Base-by-base conservation (phyloP, 1,140 invertebrate species). In the Scaptodrosophila lebanonensis region DNA sequence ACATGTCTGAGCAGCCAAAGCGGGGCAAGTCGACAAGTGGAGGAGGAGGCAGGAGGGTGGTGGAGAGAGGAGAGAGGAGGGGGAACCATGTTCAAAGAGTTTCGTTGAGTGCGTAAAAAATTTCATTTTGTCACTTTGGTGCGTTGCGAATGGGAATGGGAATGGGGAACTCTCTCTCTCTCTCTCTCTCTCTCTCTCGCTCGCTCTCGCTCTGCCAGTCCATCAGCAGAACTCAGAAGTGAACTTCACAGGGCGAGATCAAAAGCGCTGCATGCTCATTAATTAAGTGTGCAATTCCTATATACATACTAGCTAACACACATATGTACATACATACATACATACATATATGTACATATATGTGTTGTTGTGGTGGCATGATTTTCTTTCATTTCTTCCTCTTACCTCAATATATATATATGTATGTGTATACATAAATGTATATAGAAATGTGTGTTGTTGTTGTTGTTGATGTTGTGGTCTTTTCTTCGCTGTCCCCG, bases 221-320 rank as follows among this genome's bases (percentile, higher is more conserved):
- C n/a, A n/a, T n/a, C n/a, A n/a, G n/a, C n/a, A n/a, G n/a, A n/a
- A n/a, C n/a, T n/a, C n/a, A n/a, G n/a, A n/a, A 69, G 58, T 67
- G 50, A 72, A 77, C 67, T 79, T 79, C 48, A 63, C 59, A 68
- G 63, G 82, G n/a, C n/a, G n/a, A 79, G 69, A 79, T 79, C 75
- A 79, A 79, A 79, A 73, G 75, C 56, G 57, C n/a, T n/a, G n/a
- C n/a, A 49, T 65, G 67, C 75, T 79, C 75, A 82, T 79, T 79
- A 79, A 79, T 79, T 79, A 79, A 79, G 75, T 82, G 75, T 75
- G 75, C 75, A 79, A 82, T 79, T 75, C 61, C 69, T 57, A n/a
- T n/a, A n/a, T n/a, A n/a, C n/a, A n/a, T n/a, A n/a, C n/a, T n/a
- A n/a, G n/a, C n/a, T n/a, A n/a, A n/a, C n/a, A n/a, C n/a, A n/a